Evolutionary conservation across 2,888 invertebrate genomes (phyloP).

Genomic region (Dorcus hopei): DNA sequence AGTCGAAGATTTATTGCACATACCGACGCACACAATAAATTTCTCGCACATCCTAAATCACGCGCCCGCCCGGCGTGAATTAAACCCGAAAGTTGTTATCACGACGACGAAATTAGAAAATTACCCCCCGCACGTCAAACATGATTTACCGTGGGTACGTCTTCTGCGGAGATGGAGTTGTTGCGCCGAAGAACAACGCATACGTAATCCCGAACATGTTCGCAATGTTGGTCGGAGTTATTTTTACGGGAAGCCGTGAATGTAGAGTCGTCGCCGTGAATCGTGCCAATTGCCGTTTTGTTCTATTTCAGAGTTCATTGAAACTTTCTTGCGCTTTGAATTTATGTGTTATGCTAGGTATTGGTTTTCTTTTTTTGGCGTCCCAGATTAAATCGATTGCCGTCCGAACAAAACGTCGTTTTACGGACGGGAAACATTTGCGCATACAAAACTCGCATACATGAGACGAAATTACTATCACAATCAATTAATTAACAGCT

Average conservation of each 20-base stretch:
- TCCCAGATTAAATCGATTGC: too few species aligned
- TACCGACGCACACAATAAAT: not conserved
- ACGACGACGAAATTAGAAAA: too few species aligned
- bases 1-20: not conserved
- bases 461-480: too few species aligned
- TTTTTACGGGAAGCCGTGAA: conserved; percentile 19
- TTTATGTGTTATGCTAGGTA: conserved; percentile 16
- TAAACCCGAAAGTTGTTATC: not conserved
- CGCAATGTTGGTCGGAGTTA: conserved; percentile 33
- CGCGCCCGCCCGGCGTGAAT: not conserved
- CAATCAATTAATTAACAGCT: too few species aligned
- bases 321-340: conserved; percentile 25
- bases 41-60: conserved; percentile 1
- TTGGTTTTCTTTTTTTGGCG: conserved; percentile 6
- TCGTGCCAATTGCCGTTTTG: conserved; percentile 44
- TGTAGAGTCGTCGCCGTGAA: conserved; percentile 37
- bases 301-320: conserved; percentile 46
- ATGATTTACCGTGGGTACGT: too few species aligned
- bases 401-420: too few species aligned
- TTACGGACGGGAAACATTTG: too few species aligned
- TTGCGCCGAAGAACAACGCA: not conserved
- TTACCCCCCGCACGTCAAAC: too few species aligned
- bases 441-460: too few species aligned
- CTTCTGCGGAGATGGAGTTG: too few species aligned
- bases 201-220: conserved; percentile 38